Evolutionary conservation across 2,888 invertebrate genomes (phyloP).

Genomic region (Ichneumon xanthorius): DNA sequence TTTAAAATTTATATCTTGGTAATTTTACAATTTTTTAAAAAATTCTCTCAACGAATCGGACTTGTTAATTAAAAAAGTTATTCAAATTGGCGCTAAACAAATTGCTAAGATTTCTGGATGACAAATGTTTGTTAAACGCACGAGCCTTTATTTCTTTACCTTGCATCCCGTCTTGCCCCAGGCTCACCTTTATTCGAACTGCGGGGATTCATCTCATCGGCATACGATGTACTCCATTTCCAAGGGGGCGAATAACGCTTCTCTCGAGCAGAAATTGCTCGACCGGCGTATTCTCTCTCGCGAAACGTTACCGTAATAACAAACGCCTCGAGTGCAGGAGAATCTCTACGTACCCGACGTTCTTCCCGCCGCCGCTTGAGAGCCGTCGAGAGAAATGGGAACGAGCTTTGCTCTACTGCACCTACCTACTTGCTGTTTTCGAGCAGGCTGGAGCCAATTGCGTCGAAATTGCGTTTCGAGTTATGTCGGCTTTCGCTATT

Average conservation of each 20-base stretch:
- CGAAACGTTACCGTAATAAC: slow-evolving; percentile 60
- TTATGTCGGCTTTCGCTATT: slow-evolving; percentile 15
- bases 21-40: no score
- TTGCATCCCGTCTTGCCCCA: no score
- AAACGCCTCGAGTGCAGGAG: slow-evolving; percentile 17
- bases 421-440: slow-evolving; percentile 30
- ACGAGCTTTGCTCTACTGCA: slow-evolving; percentile 30
- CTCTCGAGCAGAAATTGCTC: slow-evolving; percentile 49
- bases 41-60: no score
- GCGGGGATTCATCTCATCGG: slow-evolving; percentile 19
- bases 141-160: no score
- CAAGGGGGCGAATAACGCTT: slow-evolving; percentile 42
- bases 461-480: slow-evolving; percentile 60
- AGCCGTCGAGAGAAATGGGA: slow-evolving; percentile 42
- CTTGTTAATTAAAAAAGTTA: no score
- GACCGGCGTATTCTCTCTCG: slow-evolving; percentile 38
- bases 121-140: no score
- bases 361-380: not conserved
- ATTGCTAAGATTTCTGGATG: no score
- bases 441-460: slow-evolving; percentile 54
- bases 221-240: slow-evolving; percentile 32
- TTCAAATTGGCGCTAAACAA: no score
- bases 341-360: not conserved
- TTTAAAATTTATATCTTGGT: no score
- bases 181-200: not conserved